These are phyloP conservation scores for Hassar affinis DNA, from an alignment of 2,113 vertebrate species.

Conservation along the genomic window DNA sequence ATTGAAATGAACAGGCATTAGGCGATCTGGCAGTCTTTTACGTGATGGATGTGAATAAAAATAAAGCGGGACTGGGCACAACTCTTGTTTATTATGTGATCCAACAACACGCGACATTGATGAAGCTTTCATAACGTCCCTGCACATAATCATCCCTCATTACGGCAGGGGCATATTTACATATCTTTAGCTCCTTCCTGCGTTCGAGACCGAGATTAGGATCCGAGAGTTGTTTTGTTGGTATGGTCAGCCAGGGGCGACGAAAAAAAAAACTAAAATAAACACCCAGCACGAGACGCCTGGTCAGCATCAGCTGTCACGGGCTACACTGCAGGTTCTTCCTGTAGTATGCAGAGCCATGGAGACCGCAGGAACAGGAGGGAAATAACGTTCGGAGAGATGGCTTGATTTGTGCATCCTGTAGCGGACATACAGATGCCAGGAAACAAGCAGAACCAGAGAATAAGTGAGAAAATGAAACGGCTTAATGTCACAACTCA, in stretches of 20 bases:
- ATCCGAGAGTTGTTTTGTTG: constrained; percentile 27
- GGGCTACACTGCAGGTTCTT: constrained; percentile 29
- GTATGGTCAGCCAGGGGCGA: constrained; percentile 20
- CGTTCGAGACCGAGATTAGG: constrained; percentile 7
- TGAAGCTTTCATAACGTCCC: constrained; percentile 13
- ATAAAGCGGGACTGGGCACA: not conserved
- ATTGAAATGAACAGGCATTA: not conserved
- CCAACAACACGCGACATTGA: constrained; percentile 24
- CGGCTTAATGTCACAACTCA: not conserved
- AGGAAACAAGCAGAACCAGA: not conserved
- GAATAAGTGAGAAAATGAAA: not conserved
- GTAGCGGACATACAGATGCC: not conserved
- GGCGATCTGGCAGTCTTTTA: not conserved
- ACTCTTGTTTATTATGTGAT: not conserved
- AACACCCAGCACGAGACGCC: constrained; percentile 39
- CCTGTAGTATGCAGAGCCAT: constrained; percentile 12
- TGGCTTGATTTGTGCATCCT: constrained; percentile 35
- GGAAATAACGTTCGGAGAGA: not conserved
- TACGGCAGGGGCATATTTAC: constrained; percentile 37
- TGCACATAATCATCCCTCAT: constrained; percentile 9
- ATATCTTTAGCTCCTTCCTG: constrained; percentile 36
- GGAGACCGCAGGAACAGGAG: constrained; percentile 23
- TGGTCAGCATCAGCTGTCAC: constrained; percentile 48
- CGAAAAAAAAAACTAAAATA: constrained; percentile 23
- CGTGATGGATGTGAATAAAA: not conserved